phyloP scores from a whole-genome alignment of 1,140 invertebrate genomes.

The Drosophila parabipectinata region DNA sequence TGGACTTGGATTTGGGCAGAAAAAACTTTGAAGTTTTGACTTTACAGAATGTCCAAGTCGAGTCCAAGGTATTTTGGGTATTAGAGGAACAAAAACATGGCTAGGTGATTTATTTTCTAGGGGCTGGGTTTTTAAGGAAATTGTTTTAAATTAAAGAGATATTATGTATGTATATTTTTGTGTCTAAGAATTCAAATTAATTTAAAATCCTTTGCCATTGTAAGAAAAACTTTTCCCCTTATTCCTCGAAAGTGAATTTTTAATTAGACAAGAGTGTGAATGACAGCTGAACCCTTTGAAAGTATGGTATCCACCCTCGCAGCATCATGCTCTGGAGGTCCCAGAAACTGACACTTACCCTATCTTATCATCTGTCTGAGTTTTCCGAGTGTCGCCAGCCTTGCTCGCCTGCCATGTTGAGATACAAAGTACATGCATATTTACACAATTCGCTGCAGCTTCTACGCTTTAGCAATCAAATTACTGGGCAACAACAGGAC shows the following conservation, averaged over 20 bases:
- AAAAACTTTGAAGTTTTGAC: slow-evolving; percentile 1
- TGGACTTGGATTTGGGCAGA: neutral
- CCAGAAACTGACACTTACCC: slow-evolving; percentile 25
- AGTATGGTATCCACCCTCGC: slow-evolving; percentile 46
- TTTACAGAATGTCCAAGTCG: slow-evolving; percentile 10
- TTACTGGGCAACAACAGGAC: slow-evolving; percentile 53
- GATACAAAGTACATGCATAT: slow-evolving; percentile 81
- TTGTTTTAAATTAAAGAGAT: too few relatives aligned
- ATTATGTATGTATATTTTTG: too few relatives aligned
- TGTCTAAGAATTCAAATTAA: neutral
- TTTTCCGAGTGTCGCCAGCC: slow-evolving; percentile 38
- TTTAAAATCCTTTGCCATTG: neutral
- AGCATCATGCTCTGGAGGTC: slow-evolving; percentile 33
- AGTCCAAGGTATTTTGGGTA: neutral
- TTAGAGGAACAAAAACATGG: too few relatives aligned
- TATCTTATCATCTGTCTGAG: slow-evolving; percentile 63
- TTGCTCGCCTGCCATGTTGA: slow-evolving; percentile 33
- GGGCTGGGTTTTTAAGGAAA: too few relatives aligned
- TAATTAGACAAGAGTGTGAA: neutral
- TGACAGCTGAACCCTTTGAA: neutral
- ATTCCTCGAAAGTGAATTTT: neutral
- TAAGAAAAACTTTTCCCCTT: neutral
- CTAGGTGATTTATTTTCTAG: too few relatives aligned
- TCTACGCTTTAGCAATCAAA: slow-evolving; percentile 83
- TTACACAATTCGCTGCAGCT: slow-evolving; percentile 80